These are phyloP conservation scores for Orgyia antiqua DNA, from an alignment of 2,888 invertebrate species.

Conservation along the genomic window DNA sequence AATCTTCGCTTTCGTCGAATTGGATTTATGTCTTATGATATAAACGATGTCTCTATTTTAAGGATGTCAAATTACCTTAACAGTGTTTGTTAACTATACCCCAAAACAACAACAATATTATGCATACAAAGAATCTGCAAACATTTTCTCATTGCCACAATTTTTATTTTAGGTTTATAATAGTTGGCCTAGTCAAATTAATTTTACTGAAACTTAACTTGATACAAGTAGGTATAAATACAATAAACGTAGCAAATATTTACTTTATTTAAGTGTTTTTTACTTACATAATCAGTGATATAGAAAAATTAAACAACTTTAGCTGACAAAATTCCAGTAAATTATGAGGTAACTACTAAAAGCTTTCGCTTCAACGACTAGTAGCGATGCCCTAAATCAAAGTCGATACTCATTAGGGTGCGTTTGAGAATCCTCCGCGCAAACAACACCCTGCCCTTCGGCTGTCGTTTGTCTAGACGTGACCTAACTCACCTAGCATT, in stretches of 20 bases:
- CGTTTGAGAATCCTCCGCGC: constrained; percentile 33
- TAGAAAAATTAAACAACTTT: constrained; percentile 26
- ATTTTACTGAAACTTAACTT: no score
- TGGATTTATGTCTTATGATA: constrained; percentile 51
- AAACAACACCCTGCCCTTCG: constrained; percentile 41
- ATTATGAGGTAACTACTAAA: constrained; percentile 48
- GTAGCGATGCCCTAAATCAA: constrained; percentile 40
- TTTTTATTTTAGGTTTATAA: no score
- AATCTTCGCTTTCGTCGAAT: constrained; percentile 69
- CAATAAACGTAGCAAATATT: no score
- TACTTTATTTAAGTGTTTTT: no score
- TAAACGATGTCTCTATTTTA: constrained; percentile 28
- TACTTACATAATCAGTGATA: no score
- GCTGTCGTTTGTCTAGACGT: constrained; percentile 41
- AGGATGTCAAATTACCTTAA: constrained; percentile 8
- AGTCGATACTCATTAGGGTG: constrained; percentile 43
- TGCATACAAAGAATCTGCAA: no score
- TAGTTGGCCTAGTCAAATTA: no score
- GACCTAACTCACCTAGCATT: constrained; percentile 36
- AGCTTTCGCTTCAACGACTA: constrained; percentile 34
- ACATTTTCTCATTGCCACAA: no score
- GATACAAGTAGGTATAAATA: no score
- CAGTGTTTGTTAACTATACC: no score
- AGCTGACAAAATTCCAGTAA: constrained; percentile 21
- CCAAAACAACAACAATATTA: no score